Base-by-base conservation (phyloP, 2,113 vertebrate genomes). In the Misgurnus mizolepis region DNA sequence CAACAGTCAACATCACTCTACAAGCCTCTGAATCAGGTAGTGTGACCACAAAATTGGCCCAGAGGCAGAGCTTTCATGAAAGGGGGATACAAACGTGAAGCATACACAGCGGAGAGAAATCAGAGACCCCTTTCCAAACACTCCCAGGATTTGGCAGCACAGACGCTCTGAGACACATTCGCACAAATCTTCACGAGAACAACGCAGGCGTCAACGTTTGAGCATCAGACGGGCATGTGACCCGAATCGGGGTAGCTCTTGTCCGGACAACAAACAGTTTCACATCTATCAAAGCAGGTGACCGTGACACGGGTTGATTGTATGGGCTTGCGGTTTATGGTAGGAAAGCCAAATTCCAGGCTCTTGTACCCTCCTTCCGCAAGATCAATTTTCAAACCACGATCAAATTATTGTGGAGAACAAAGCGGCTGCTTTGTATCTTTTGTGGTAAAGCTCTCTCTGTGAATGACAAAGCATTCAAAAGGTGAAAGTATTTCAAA, bases 1-100 rank as follows among this genome's bases (percentile, higher is more conserved):
- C 92, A 91, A 89, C 92, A 91, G 91, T 93, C 92, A 92, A 93
- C 90, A 90, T 90, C 92, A 90, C 90, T 92, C 90, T 86, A 90
- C 89, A 88, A 90, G 83, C 89, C 88, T 82, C 87, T 80, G 89
- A 93, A 91, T 91, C 91, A 92, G 91, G 90, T 90, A 92, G 90
- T 92, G 91, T 94, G 91, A 93, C 92, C 90, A 91, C 90, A 91
- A 90, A 91, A 92, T 91, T 91, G 91, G 89, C 91, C 88, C 75
- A 86, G 89, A 93, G 93, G 89, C 90, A 90, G 75, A 70, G 85
- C 80, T 83, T 88, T 86, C 88, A 87, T 88, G 81, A 86, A 71
- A 74, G 82, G 82, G 22, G 84, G 56, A 60, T 58, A 69, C 53
- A 80, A 84, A 87, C 77, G 18, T 80, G 86, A 84, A 85, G 82